These are phyloP conservation scores for Pyrrhosoma nymphula DNA, from an alignment of 2,888 invertebrate genomes.

Conservation along the genomic window DNA sequence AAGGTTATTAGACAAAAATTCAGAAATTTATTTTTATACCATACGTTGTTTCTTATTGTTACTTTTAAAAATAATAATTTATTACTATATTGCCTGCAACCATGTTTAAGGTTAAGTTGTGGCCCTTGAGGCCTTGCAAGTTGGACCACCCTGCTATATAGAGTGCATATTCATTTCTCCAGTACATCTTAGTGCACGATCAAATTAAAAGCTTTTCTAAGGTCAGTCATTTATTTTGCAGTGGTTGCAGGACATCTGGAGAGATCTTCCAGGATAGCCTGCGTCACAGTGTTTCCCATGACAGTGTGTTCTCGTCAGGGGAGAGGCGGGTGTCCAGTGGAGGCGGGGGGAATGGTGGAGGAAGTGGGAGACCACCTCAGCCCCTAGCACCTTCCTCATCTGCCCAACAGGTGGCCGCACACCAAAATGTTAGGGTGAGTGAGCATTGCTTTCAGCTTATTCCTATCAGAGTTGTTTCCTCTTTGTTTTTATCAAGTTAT, in stretches of 20 bases:
- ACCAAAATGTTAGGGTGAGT: conserved; percentile 74
- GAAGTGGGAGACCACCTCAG: conserved; percentile 16
- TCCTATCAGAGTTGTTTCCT: not conserved
- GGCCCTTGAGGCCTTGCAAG: too few relatives aligned
- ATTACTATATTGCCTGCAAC: too few relatives aligned
- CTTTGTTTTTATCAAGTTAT: not conserved
- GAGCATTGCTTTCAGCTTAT: not conserved
- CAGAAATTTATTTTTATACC: too few relatives aligned
- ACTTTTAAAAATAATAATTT: too few relatives aligned
- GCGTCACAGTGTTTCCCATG: conserved; percentile 91
- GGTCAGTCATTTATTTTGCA: not conserved
- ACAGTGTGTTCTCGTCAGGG: conserved; percentile 93
- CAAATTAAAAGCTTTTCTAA: not conserved
- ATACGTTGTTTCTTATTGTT: too few relatives aligned
- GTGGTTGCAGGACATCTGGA: conserved; percentile 42
- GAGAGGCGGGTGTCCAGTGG: conserved; percentile 74
- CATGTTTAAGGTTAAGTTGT: too few relatives aligned
- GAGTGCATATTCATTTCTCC: too few relatives aligned
- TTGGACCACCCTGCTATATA: too few relatives aligned
- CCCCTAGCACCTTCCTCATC: conserved; percentile 58
- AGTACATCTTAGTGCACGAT: too few relatives aligned
- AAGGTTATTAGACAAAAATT: too few relatives aligned
- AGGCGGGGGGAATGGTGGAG: conserved; percentile 28
- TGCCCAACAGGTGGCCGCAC: conserved; percentile 72
- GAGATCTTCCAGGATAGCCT: conserved; percentile 53